Evolutionary conservation across 1,140 invertebrate species (phyloP).

Genomic region (Drosophila sucinea): DNA sequence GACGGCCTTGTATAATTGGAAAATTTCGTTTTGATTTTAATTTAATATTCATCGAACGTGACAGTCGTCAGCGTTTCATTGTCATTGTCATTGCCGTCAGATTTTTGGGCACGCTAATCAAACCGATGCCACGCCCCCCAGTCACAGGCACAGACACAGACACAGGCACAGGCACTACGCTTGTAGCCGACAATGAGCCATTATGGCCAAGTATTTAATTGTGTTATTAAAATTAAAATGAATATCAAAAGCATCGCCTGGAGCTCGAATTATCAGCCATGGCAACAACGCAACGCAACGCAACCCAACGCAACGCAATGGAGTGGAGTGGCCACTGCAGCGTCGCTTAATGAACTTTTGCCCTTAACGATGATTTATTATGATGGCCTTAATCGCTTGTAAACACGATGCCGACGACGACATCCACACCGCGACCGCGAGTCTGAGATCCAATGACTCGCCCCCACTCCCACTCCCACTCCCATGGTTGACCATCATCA

Average conservation of each 20-base stretch:
- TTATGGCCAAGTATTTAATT: conserved; percentile 57
- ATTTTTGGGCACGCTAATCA: conserved; percentile 27
- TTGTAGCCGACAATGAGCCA: conserved; percentile 23
- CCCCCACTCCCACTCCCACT: too few species aligned
- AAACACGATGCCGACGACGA: conserved; percentile 30
- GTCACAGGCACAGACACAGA: too few species aligned
- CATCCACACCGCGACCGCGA: conserved; percentile 1
- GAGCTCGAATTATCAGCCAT: conserved; percentile 43
- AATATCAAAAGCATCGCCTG: conserved; percentile 54
- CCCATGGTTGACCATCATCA: not conserved
- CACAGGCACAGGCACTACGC: not conserved
- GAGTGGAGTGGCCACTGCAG: conserved; percentile 23
- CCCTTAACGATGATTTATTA: conserved; percentile 74
- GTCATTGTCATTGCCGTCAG: not conserved
- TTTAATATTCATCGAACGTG: conserved; percentile 68
- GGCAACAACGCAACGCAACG: conserved; percentile 12
- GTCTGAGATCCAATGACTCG: too few species aligned
- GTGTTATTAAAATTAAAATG: conserved; percentile 58
- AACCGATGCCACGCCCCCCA: conserved; percentile 9
- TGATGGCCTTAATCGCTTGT: conserved; percentile 65
- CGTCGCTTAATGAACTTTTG: conserved; percentile 59
- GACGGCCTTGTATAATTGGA: conserved; percentile 61
- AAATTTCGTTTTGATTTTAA: conserved; percentile 52
- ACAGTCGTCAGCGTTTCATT: conserved; percentile 45
- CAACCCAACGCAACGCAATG: not conserved